phyloP scores from a whole-genome alignment of 2,113 vertebrate genomes.

The Oncorhynchus keta region DNA sequence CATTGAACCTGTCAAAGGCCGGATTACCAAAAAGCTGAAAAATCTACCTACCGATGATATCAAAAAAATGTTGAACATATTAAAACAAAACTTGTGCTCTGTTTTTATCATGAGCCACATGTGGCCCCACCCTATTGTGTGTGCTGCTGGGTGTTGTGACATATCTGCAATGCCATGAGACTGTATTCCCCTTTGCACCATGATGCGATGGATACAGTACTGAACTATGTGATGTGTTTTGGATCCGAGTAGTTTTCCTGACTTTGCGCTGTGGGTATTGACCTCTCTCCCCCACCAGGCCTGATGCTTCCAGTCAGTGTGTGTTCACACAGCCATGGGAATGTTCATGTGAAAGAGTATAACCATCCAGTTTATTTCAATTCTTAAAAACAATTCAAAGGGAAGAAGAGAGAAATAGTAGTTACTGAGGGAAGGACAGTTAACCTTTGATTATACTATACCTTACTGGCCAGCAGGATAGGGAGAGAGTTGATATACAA shows the following conservation, averaged over 20 bases:
- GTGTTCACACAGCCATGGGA: constrained; percentile 36
- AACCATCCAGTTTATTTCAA: constrained; percentile 23
- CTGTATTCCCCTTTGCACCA: constrained; percentile 50
- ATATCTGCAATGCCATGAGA: constrained; percentile 51
- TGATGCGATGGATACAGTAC: constrained; percentile 47
- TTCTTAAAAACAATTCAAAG: background rate
- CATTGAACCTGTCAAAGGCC: background rate
- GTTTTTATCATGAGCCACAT: background rate
- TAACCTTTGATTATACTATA: background rate
- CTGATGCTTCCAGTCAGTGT: constrained; percentile 36
- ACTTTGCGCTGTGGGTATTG: constrained; percentile 38
- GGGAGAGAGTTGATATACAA: constrained; percentile 33
- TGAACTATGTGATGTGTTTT: constrained; percentile 52
- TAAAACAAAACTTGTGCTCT: background rate
- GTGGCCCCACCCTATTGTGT: constrained; percentile 28
- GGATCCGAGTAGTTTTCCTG: constrained; percentile 44
- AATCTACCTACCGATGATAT: background rate
- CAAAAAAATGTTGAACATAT: background rate
- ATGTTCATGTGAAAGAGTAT: constrained; percentile 31
- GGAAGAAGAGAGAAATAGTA: background rate
- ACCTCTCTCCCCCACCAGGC: constrained; percentile 31
- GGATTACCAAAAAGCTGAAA: background rate
- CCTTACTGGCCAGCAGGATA: constrained; percentile 13
- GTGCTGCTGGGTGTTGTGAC: constrained; percentile 44
- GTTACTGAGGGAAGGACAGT: background rate